Base-by-base conservation (phyloP, 2,888 invertebrate species). In the Gortyna flavago region DNA sequence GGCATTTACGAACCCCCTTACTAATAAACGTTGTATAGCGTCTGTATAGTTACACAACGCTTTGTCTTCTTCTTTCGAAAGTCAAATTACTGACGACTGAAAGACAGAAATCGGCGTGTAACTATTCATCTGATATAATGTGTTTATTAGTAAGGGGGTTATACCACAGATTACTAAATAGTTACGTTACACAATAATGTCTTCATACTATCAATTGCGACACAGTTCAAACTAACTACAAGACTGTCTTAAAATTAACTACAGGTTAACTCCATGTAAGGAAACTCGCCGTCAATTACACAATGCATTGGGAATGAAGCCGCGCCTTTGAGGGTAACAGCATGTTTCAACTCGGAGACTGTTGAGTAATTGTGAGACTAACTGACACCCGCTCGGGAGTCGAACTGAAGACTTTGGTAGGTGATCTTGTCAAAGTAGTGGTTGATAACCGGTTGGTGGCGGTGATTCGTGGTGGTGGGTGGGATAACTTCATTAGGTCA, bases 361-460 rank as follows among this genome's bases (percentile, higher is more conserved):
- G 77, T 59, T 71, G 8, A 35, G n/a, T 87, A 88, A 88, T 88
- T 80, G 80, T 68, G 32, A 29, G 21, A 18, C 62, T 57, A 71
- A 88, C 81, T 76, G 87, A 80, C 87, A 69, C 48, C n/a, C 81
- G 29, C 77, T 1, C 62, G 80, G 87, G 85, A 79, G 16, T 80
- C 70, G 13, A 81, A 75, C 71, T 41, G 48, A 13, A 21, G 41
- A 65, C 70, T 71, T 66, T 35, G 48, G 41, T 44, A n/a, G 70
- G 29, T 38, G 54, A 21, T 64, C 48, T 18, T 59, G 57, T 57
- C 67, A 48, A 76, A 54, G 59, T 77, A 21, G 25, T 66, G 13
- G 70, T 62, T 38, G 16, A 29, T 41, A n/a, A n/a, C n/a, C n/a
- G n/a, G n/a, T n/a, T n/a, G n/a, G n/a, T n/a, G n/a, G n/a, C n/a